Conservation (phyloP, 1,140 invertebrate species). For the Brachionus calyciflorus region DNA sequence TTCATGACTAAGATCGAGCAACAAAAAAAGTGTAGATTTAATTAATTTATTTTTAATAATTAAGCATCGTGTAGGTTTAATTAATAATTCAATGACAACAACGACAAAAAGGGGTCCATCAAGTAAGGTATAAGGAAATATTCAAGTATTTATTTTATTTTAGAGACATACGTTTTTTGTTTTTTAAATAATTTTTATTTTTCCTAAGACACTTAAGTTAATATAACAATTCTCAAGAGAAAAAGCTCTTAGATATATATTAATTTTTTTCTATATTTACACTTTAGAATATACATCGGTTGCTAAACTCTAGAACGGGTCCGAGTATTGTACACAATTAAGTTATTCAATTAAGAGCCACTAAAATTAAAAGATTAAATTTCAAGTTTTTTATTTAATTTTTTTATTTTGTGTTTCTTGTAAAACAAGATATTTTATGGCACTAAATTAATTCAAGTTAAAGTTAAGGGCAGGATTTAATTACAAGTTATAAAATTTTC, state of each 20-base stretch:
- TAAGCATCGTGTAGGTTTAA: no score
- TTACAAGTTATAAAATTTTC: constrained; percentile 34
- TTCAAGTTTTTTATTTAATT: background rate
- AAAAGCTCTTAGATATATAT: constrained; percentile 10
- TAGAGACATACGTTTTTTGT: constrained; percentile 7
- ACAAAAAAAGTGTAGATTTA: background rate
- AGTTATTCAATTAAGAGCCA: constrained; percentile 22
- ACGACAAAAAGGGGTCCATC: no score
- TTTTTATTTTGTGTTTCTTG: no score
- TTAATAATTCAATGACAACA: no score
- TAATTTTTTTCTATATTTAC: constrained; percentile 18
- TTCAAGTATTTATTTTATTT: no score
- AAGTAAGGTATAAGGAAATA: no score
- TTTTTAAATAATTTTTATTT: no score
- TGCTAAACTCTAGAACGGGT: no score
- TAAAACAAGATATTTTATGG: constrained; percentile 1
- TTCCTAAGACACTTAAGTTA: constrained; percentile 19
- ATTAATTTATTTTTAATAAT: constrained; percentile 32
- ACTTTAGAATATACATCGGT: constrained; percentile 4
- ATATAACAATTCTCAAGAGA: no score
- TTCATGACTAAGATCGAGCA: constrained; percentile 31
- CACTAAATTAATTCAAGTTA: background rate
- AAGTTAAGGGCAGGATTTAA: constrained; percentile 32
- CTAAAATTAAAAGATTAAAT: constrained; percentile 28
- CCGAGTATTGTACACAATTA: no score